Conservation (phyloP, 2,888 invertebrate genomes). For the Hedya salicella region DNA sequence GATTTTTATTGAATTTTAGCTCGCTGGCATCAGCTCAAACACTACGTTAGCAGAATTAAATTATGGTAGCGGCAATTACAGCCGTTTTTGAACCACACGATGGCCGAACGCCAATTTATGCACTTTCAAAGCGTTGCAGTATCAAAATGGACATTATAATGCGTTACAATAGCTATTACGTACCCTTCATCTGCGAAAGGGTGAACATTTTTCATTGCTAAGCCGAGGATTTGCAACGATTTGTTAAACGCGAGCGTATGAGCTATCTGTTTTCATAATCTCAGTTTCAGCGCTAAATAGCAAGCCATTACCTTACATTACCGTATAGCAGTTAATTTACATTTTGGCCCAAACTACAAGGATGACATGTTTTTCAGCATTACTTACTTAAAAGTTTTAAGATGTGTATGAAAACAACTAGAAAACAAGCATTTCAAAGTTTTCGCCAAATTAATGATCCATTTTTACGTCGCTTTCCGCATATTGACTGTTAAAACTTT, state of each 20-base stretch:
- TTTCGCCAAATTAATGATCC: not conserved
- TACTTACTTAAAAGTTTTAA: not conserved
- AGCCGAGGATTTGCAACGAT: constrained; percentile 5
- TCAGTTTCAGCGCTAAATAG: constrained; percentile 12
- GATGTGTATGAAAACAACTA: not conserved
- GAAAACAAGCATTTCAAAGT: constrained; percentile 2
- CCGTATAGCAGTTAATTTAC: not conserved
- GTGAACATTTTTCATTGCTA: constrained; percentile 19
- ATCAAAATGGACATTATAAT: constrained; percentile 43
- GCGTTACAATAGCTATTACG: not conserved
- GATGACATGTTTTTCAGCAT: not conserved
- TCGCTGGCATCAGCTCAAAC: constrained; percentile 79
- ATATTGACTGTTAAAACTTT: constrained; percentile 18
- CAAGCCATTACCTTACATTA: not conserved
- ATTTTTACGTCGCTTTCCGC: constrained; percentile 1
- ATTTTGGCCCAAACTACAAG: not conserved
- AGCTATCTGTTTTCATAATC: constrained; percentile 24
- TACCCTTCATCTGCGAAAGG: not conserved
- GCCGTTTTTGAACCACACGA: constrained; percentile 76
- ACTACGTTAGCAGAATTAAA: constrained; percentile 80
- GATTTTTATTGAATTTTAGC: constrained; percentile 75
- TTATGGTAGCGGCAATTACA: constrained; percentile 80
- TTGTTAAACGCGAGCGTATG: not conserved
- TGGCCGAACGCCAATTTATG: constrained; percentile 79
- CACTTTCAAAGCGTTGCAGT: constrained; percentile 62